phyloP scores from a whole-genome alignment of 2,113 vertebrate species.

The Bujurquina vittata region DNA sequence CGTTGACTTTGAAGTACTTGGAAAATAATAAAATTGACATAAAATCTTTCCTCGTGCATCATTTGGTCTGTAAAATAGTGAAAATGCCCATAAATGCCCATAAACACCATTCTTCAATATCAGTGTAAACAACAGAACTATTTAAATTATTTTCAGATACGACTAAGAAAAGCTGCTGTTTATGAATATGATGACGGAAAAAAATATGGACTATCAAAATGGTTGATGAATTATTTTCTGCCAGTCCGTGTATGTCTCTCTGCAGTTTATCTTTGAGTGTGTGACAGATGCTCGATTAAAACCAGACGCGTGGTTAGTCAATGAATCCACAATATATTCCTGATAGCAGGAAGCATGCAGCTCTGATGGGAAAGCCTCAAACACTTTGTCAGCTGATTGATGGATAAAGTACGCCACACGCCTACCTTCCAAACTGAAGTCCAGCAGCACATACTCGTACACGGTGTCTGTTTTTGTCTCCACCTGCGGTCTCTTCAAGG shows the following conservation, averaged over 20 bases:
- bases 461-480: constrained; percentile 91
- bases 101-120: too few species aligned
- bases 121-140: too few species aligned
- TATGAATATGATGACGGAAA: background rate
- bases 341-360: background rate
- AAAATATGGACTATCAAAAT: background rate
- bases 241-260: background rate
- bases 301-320: background rate
- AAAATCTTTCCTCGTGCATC: too few species aligned
- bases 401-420: background rate
- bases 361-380: background rate
- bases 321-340: background rate
- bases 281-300: too few species aligned
- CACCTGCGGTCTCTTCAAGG: constrained; percentile 94
- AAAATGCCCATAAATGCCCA: too few species aligned
- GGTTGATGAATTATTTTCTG: background rate
- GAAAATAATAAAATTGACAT: too few species aligned
- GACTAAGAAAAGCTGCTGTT: background rate
- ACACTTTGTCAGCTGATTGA: background rate
- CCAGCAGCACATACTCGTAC: constrained; percentile 93
- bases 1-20: too few species aligned
- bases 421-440: constrained; percentile 95
- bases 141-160: background rate
- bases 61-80: too few species aligned
- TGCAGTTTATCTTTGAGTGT: background rate